phyloP scores from a whole-genome alignment of 92 coral and sea anemone genomes.

The Bergia puertoricense region DNA sequence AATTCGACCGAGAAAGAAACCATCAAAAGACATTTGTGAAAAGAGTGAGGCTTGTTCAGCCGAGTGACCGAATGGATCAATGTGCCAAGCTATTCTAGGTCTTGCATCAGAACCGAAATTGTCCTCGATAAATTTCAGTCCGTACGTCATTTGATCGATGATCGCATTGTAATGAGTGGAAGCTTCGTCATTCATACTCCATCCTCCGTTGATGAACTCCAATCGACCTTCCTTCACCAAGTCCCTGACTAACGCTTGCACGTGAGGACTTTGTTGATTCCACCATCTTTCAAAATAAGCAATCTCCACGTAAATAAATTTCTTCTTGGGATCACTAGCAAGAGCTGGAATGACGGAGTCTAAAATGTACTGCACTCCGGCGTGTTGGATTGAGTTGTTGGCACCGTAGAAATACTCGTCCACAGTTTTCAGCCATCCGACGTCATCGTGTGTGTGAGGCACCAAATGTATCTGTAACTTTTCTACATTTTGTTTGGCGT shows the following conservation, averaged over 20 bases:
- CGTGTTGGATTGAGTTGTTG: conserved; percentile 84
- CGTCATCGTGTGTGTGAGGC: conserved; percentile 96
- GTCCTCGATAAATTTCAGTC: too few species aligned
- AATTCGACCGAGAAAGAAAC: conserved; percentile 76
- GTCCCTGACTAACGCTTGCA: conserved; percentile 68
- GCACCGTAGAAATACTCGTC: conserved; percentile 93
- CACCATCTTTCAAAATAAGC: conserved; percentile 98
- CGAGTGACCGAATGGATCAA: conserved; percentile 85
- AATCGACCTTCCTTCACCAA: conserved; percentile 70
- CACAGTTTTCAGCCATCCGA: conserved; percentile 95
- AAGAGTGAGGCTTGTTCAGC: conserved; percentile 74
- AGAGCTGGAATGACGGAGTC: conserved; percentile 93
- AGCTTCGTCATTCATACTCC: conserved; percentile 87
- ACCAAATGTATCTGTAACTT: conserved; percentile 88
- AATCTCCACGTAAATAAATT: conserved; percentile 91
- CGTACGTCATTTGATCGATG: conserved; percentile 76
- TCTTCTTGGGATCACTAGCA: conserved; percentile 66
- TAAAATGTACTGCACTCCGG: conserved; percentile 94
- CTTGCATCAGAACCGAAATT: conserved; percentile 70
- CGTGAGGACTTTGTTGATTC: conserved; percentile 71
- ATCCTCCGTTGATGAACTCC: conserved; percentile 78
- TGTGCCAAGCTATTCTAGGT: conserved; percentile 79
- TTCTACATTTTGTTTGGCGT: background rate
- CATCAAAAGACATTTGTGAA: conserved; percentile 81
- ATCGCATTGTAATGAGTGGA: too few species aligned